Percentiles rank a stretch among this genome's conserved stretches.
Conservation (phyloP, 2,113 vertebrate genomes). For the Pipra filicauda region DNA sequence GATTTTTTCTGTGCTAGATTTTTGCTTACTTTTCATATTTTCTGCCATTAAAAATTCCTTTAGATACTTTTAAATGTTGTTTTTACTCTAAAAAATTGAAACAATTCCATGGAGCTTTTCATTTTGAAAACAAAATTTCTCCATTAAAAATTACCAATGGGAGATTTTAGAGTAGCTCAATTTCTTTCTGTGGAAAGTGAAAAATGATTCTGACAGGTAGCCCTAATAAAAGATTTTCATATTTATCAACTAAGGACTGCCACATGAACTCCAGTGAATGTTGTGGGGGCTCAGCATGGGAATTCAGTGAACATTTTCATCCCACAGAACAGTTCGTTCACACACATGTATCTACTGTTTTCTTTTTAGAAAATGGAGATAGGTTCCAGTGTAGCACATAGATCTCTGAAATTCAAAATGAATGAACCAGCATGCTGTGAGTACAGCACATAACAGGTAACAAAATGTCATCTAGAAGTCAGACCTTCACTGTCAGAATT, state of each 20-base stretch:
- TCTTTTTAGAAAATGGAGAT: neutral
- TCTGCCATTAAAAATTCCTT: neutral
- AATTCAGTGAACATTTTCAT: neutral
- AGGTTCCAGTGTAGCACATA: neutral
- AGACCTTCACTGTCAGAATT: neutral
- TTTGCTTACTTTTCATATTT: neutral
- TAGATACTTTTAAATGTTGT: neutral
- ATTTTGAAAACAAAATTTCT: neutral
- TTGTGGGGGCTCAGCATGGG: neutral
- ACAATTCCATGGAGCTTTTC: neutral
- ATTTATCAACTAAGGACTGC: neutral
- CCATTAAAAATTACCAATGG: neutral
- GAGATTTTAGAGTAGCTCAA: neutral
- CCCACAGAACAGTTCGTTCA: neutral
- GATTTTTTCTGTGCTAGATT: neutral
- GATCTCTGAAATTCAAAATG: neutral
- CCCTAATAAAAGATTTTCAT: neutral
- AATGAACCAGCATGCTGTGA: neutral
- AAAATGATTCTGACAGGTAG: neutral
- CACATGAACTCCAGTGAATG: neutral
- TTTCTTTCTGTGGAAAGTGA: neutral
- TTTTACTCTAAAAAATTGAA: neutral
- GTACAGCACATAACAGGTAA: neutral
- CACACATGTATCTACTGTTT: neutral
- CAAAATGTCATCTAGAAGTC: neutral